A percentile compares a stretch with the other conserved stretches of the same genome.
phyloP scores from a whole-genome alignment of 2,113 vertebrate species.

The Vulpes lagopus region DNA sequence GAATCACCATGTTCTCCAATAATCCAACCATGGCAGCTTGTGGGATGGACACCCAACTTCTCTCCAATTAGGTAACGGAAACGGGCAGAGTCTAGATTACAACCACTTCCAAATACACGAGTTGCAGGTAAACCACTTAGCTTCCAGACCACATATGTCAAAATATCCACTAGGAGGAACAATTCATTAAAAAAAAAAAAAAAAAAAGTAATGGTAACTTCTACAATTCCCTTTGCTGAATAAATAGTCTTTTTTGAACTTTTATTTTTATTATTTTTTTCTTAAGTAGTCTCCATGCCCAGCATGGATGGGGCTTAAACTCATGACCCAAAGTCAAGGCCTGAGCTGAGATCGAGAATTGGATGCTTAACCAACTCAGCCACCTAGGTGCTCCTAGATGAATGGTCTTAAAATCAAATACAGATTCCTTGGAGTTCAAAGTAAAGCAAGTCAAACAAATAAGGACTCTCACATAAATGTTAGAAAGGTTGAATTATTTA shows the following conservation, averaged over 20 bases:
- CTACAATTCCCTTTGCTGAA: conserved; percentile 33
- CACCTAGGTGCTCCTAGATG: not conserved
- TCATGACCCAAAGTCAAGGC: not conserved
- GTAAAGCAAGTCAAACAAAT: not conserved
- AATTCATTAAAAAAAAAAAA: conserved; percentile 8
- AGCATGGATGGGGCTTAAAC: not conserved
- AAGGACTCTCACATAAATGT: not conserved
- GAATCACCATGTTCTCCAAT: conserved; percentile 98
- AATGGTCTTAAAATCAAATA: conserved; percentile 22
- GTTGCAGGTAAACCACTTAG: conserved; percentile 96
- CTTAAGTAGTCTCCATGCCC: not conserved
- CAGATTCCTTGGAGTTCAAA: conserved; percentile 15
- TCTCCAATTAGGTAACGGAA: conserved; percentile 98
- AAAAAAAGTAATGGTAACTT: conserved; percentile 45
- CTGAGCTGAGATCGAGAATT: not conserved
- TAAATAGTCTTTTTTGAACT: not conserved
- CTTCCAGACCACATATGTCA: conserved; percentile 99
- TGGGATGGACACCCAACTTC: conserved; percentile 93
- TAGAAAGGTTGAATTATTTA: conserved; percentile 43
- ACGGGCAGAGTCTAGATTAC: conserved; percentile 97
- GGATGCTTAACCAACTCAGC: not conserved
- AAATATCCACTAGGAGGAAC: conserved; percentile 92
- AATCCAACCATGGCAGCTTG: conserved; percentile 98
- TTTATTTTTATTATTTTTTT: not conserved
- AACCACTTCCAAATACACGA: conserved; percentile 96